Percentiles rank a stretch among this genome's conserved stretches.
phyloP scores from a whole-genome alignment of 1,140 invertebrate genomes.

The Drosophila setifemur region DNA sequence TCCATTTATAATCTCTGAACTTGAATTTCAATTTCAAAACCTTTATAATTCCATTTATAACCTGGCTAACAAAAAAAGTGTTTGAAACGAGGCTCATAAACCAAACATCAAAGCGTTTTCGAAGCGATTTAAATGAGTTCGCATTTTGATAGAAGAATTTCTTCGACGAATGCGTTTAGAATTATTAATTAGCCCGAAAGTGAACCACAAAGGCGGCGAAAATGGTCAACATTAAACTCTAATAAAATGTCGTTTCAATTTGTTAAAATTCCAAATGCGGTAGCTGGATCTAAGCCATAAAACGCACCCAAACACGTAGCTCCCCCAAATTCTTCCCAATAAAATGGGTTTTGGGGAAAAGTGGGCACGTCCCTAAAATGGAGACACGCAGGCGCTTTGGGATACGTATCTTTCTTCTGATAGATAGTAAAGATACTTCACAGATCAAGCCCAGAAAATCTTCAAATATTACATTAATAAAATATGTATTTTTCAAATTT shows the following conservation, averaged over 20 bases:
- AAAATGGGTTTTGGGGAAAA: neutral
- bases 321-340: neutral
- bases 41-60: slow-evolving; percentile 28
- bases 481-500: neutral
- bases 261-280: slow-evolving; percentile 65
- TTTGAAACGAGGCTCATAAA: slow-evolving; percentile 51
- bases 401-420: neutral
- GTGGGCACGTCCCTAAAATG: slow-evolving; percentile 39
- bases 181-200: slow-evolving; percentile 38
- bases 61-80: neutral
- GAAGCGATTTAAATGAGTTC: slow-evolving; percentile 71
- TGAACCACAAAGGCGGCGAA: slow-evolving; percentile 55
- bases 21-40: slow-evolving; percentile 18
- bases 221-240: slow-evolving; percentile 71
- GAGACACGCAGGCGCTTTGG: slow-evolving; percentile 40
- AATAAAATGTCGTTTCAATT: slow-evolving; percentile 60
- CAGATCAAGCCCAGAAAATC: neutral
- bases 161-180: slow-evolving; percentile 32
- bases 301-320: slow-evolving; percentile 30
- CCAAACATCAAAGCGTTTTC: slow-evolving; percentile 67
- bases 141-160: slow-evolving; percentile 74
- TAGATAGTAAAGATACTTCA: neutral
- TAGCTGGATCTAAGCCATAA: slow-evolving; percentile 46
- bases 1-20: slow-evolving; percentile 8
- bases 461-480: neutral